Percentiles rank a stretch among this genome's conserved stretches.
These are phyloP conservation scores for Centruroides sculpturatus DNA, from an alignment of 1,140 invertebrate species.

Conservation along the genomic window DNA sequence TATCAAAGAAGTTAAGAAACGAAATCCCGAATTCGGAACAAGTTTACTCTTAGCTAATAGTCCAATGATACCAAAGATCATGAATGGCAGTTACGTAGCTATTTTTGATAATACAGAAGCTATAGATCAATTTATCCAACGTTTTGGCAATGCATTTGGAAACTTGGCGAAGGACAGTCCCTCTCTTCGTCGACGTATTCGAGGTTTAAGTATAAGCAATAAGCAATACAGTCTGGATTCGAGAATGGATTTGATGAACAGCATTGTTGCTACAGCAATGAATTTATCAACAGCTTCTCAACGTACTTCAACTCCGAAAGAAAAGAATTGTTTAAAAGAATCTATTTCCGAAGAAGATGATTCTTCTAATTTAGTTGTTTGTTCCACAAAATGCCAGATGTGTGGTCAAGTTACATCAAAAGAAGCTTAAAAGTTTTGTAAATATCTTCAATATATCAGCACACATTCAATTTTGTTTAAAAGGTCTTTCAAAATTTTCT, in stretches of 20 bases:
- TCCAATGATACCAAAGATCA: slow-evolving; percentile 92
- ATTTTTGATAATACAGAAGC: slow-evolving; percentile 69
- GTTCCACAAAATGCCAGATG: no score
- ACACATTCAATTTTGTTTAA: no score
- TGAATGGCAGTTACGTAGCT: slow-evolving; percentile 90
- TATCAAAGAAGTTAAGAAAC: slow-evolving; percentile 52
- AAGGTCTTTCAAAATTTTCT: no score
- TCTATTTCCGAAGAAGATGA: no score
- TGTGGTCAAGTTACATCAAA: no score
- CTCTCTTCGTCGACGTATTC: slow-evolving; percentile 64
- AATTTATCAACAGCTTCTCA: no score
- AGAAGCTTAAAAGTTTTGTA: no score
- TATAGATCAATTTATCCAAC: slow-evolving; percentile 44
- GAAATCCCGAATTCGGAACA: slow-evolving; percentile 68
- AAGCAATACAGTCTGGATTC: slow-evolving; percentile 81
- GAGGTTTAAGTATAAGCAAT: slow-evolving; percentile 73
- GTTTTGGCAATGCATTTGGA: slow-evolving; percentile 42
- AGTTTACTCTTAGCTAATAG: slow-evolving; percentile 79
- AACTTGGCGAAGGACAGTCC: slow-evolving; percentile 13
- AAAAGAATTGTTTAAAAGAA: no score
- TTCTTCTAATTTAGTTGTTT: no score
- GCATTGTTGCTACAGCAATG: no score
- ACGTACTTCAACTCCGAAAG: no score
- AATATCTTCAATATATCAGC: no score
- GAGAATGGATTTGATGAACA: slow-evolving; percentile 63